Evolutionary conservation across 2,113 vertebrate genomes (phyloP).

Genomic region (Oceanodroma tethys): DNA sequence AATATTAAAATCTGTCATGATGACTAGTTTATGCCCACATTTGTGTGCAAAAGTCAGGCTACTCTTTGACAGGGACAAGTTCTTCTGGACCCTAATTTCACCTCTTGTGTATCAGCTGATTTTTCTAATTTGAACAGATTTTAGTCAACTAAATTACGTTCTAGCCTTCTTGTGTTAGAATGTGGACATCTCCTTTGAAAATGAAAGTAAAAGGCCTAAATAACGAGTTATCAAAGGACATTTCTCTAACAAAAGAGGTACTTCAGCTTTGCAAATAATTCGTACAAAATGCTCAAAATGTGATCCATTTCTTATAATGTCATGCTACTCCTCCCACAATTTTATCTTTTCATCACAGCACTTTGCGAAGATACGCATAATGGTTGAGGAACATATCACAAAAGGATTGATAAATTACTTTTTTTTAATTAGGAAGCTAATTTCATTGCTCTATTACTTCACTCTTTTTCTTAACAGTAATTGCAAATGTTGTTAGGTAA

Average conservation of each 20-base stretch:
- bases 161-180: neutral
- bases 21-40: neutral
- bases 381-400: neutral
- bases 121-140: neutral
- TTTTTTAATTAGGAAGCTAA: neutral
- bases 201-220: neutral
- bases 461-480: neutral
- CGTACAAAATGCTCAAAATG: neutral
- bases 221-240: neutral
- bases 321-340: neutral
- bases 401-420: neutral
- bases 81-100: neutral
- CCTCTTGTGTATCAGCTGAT: neutral
- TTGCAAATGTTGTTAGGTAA: neutral
- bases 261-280: neutral
- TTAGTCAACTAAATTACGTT: neutral
- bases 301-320: neutral
- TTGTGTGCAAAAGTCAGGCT: neutral
- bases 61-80: neutral
- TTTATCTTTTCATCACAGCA: neutral
- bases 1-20: neutral
- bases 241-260: neutral
- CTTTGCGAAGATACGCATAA: neutral
- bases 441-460: neutral
- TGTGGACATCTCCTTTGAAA: neutral